Percentiles rank a stretch among this genome's conserved stretches.
Evolutionary conservation across 1,140 invertebrate genomes (phyloP).

Genomic region (Neocloeon triangulifer): DNA sequence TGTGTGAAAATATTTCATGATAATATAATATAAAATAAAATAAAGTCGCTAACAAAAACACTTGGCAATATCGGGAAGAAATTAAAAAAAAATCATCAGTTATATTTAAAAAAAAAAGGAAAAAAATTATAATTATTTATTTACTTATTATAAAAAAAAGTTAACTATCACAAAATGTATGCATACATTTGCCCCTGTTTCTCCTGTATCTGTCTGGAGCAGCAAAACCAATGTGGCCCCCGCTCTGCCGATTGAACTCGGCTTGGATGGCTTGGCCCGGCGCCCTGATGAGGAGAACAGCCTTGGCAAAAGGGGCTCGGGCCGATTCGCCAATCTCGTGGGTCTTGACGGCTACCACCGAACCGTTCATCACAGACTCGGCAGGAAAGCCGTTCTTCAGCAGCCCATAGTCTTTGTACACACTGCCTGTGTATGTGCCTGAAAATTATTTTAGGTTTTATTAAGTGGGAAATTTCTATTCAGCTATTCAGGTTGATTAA

Average conservation of each 20-base stretch:
- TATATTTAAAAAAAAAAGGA: too few relatives aligned
- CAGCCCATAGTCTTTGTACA: constrained; percentile 53
- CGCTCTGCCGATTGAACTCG: constrained; percentile 45
- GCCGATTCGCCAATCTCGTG: constrained; percentile 43
- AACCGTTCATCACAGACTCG: constrained; percentile 46
- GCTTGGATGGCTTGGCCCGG: constrained; percentile 45
- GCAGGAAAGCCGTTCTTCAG: constrained; percentile 53
- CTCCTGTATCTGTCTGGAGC: constrained; percentile 33
- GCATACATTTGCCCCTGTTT: constrained; percentile 34
- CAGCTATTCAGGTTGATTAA: too few relatives aligned
- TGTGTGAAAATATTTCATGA: not conserved
- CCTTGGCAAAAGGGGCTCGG: constrained; percentile 31
- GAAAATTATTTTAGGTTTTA: too few relatives aligned
- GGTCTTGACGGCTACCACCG: constrained; percentile 56
- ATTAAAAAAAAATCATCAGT: too few relatives aligned
- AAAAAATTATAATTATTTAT: too few relatives aligned
- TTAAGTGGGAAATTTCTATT: too few relatives aligned
- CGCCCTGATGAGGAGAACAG: constrained; percentile 41
- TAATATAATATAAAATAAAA: too few relatives aligned
- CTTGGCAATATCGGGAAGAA: too few relatives aligned
- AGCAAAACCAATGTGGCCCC: constrained; percentile 44
- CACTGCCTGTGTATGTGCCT: constrained; percentile 49
- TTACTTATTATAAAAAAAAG: too few relatives aligned
- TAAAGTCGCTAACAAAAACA: too few relatives aligned
- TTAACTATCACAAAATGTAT: too few relatives aligned